Conservation (phyloP, 2,113 vertebrate species). For the Anoplopoma fimbria region DNA sequence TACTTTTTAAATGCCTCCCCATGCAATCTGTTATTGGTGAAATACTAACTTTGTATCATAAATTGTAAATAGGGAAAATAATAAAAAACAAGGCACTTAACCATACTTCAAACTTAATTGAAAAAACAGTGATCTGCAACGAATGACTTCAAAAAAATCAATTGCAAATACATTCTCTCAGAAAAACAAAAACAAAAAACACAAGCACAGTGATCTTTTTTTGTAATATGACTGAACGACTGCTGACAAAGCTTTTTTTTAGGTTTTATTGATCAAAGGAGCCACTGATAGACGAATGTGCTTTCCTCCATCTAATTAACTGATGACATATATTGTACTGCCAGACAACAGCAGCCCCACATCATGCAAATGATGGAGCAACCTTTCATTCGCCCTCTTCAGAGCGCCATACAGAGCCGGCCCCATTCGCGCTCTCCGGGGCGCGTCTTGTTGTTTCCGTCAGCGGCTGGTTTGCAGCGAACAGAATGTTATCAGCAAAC, state of each 20-base stretch:
- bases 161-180: neutral
- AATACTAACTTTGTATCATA: too few species aligned
- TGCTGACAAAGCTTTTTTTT: slow-evolving; percentile 55
- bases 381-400: slow-evolving; percentile 58
- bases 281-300: slow-evolving; percentile 43
- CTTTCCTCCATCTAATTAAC: slow-evolving; percentile 68
- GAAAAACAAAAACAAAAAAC: neutral
- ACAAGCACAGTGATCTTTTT: slow-evolving; percentile 8
- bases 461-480: slow-evolving; percentile 58
- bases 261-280: slow-evolving; percentile 77
- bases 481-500: slow-evolving; percentile 52
- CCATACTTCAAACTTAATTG: slow-evolving; percentile 24
- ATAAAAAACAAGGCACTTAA: neutral
- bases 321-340: slow-evolving; percentile 52
- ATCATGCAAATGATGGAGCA: slow-evolving; percentile 74
- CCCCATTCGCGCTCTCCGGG: slow-evolving; percentile 55
- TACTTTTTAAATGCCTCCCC: neutral
- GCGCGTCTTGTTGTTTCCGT: slow-evolving; percentile 58
- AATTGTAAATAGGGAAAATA: neutral
- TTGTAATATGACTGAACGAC: slow-evolving; percentile 24
- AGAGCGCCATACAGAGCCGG: slow-evolving; percentile 50
- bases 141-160: neutral
- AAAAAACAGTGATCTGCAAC: neutral
- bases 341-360: slow-evolving; percentile 60
- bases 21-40: too few species aligned